Conservation (phyloP, 2,113 vertebrate genomes). For the Epinephelus moara region DNA sequence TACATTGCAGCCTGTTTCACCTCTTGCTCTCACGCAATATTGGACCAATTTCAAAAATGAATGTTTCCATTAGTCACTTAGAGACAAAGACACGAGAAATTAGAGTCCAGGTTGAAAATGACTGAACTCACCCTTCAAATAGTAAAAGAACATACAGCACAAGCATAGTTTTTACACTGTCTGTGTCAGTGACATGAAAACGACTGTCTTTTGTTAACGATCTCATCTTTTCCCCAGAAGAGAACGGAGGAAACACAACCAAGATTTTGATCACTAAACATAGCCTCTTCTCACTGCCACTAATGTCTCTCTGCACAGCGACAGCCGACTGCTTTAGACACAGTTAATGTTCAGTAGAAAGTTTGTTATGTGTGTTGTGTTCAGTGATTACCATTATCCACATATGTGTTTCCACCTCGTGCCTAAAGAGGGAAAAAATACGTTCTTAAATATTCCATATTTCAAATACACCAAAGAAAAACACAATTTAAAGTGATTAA, state of each 20-base stretch:
- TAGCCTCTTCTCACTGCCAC: neutral
- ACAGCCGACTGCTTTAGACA: neutral
- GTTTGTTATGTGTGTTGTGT: neutral
- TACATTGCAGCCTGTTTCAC: too few relatives aligned
- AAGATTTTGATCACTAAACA: constrained; percentile 57
- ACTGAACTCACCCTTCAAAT: too few relatives aligned
- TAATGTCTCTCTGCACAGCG: constrained; percentile 10
- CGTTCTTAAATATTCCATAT: neutral
- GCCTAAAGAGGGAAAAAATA: constrained; percentile 53
- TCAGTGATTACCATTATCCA: constrained; percentile 58
- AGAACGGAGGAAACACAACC: constrained; percentile 57
- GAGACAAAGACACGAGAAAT: too few relatives aligned
- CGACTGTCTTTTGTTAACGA: neutral
- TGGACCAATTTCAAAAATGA: too few relatives aligned
- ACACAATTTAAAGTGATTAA: neutral
- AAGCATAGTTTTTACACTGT: neutral
- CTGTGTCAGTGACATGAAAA: constrained; percentile 1
- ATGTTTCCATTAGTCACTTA: too few relatives aligned
- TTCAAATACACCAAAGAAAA: neutral
- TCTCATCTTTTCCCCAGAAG: constrained; percentile 52
- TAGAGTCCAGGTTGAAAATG: too few relatives aligned
- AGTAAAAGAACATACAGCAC: neutral
- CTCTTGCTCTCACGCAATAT: too few relatives aligned
- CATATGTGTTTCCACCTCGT: constrained; percentile 13
- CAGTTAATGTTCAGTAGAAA: neutral